Conservation (phyloP, 1,140 invertebrate genomes). For the Ericerus pela region DNA sequence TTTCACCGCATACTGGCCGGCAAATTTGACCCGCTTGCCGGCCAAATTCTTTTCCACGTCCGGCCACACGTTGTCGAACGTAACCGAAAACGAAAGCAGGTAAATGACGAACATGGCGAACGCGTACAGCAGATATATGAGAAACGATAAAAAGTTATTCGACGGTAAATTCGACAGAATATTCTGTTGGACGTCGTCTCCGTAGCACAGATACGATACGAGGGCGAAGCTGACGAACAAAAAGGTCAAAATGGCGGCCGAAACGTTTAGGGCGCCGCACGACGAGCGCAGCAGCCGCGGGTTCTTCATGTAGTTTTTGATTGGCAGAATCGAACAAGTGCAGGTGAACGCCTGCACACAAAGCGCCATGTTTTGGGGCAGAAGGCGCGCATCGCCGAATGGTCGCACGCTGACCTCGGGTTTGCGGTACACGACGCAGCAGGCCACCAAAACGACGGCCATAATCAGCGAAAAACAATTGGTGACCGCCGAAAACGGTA, state of each 20-base stretch:
- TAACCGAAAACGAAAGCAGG: background rate
- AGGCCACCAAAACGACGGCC: too few species aligned
- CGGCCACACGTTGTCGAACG: background rate
- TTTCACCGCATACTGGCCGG: background rate
- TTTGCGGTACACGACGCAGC: too few species aligned
- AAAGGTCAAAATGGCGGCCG: background rate
- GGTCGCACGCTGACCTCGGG: too few species aligned
- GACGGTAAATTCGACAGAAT: background rate
- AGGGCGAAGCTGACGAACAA: background rate
- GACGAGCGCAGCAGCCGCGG: background rate
- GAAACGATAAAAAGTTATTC: background rate
- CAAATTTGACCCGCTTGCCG: background rate
- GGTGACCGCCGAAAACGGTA: conserved; percentile 56
- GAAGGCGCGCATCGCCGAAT: too few species aligned
- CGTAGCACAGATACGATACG: background rate
- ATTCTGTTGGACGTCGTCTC: background rate
- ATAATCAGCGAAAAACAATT: too few species aligned
- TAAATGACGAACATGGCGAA: background rate
- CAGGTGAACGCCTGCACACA: background rate
- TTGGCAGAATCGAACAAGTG: background rate
- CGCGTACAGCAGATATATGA: background rate
- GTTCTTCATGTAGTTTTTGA: background rate
- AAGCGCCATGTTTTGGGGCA: too few species aligned
- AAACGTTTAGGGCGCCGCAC: background rate
- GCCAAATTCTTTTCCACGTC: background rate